These are phyloP conservation scores for Drosophila rellima DNA, from an alignment of 2,888 invertebrate genomes.

Conservation along the genomic window DNA sequence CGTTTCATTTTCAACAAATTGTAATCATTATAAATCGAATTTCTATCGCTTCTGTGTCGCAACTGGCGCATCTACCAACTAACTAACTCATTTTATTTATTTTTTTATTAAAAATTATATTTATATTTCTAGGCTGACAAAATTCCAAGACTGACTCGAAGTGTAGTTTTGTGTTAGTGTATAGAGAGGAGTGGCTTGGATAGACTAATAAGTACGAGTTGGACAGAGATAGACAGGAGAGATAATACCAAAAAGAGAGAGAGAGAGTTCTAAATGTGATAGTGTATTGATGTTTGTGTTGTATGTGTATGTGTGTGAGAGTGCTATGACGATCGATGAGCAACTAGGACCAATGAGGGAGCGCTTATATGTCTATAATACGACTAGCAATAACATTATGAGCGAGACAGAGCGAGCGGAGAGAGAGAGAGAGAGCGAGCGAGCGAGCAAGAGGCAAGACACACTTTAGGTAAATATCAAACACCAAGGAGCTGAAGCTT, in stretches of 20 bases:
- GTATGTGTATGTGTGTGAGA: conserved; percentile 34
- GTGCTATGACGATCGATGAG: conserved; percentile 49
- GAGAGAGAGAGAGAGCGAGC: conserved; percentile 8
- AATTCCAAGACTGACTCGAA: conserved; percentile 68
- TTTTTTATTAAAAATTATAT: conserved; percentile 21
- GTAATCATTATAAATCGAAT: conserved; percentile 64
- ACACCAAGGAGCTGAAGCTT: conserved; percentile 81
- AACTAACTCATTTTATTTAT: conserved; percentile 38
- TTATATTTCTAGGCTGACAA: conserved; percentile 54
- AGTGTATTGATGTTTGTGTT: conserved; percentile 42
- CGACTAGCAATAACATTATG: conserved; percentile 23
- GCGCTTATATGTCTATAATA: not conserved
- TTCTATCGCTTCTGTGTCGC: conserved; percentile 69
- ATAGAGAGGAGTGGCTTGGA: conserved; percentile 22
- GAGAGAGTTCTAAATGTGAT: conserved; percentile 24
- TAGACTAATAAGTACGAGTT: conserved; percentile 37
- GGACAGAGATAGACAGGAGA: conserved; percentile 16
- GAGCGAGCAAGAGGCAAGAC: conserved; percentile 43
- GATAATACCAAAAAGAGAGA: conserved; percentile 28
- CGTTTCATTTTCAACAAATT: conserved; percentile 19
- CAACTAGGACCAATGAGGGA: conserved; percentile 12
- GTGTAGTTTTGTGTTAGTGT: conserved; percentile 70
- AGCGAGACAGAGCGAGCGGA: conserved; percentile 28
- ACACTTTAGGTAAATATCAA: conserved; percentile 77
- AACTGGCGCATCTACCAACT: conserved; percentile 55